Base-by-base conservation (phyloP, 2,797 vertebrate genomes). In the Synanceia verrucosa region DNA sequence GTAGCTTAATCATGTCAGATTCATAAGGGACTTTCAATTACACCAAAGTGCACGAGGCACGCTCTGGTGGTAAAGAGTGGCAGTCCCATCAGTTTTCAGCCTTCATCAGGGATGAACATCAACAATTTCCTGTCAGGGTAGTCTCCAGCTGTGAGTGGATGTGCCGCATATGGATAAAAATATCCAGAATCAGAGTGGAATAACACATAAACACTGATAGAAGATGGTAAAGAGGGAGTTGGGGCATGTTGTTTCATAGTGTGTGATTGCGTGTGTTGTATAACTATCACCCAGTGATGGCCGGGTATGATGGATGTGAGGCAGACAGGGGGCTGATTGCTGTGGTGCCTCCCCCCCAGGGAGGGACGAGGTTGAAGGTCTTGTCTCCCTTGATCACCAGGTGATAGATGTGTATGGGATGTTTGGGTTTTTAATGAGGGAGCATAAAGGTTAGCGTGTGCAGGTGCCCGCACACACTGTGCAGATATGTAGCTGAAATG, bases 261-360 rank as follows among this genome's bases (percentile, higher is more conserved):
- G 46, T 66, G 62, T 63, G 65, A 70, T 60, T 77, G 34, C 65
- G 59, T 76, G 71, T 68, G 48, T 84, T 78, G 47, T 66, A 10
- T 65, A 72, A 72, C 75, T 31, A 50, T 44, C 67, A 67, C 65
- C 56, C 37, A 37, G 52, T 48, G 81, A 34, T 58, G 78, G 59
- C 48, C 66, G 81, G 67, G 74, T 83, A 41, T 88, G 87, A 92
- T 86, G 59, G 77, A 90, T 81, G 72, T 69, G 75, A 69, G 29
- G 61, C 41, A 65, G 70, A 73, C 73, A 61, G 88, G 84, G 73
- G 82, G 82, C 57, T 89, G 87, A 90, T 92, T 88, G 83, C 74
- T 64, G 70, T 9, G 11, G 14, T 33, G 60, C 41, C 63, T 4
- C 48, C 50, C 56, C 55, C 47, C 65, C 4, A 24, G 59, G 61